Conservation (phyloP, 2,797 vertebrate species). For the Uromys caudimaculatus region DNA sequence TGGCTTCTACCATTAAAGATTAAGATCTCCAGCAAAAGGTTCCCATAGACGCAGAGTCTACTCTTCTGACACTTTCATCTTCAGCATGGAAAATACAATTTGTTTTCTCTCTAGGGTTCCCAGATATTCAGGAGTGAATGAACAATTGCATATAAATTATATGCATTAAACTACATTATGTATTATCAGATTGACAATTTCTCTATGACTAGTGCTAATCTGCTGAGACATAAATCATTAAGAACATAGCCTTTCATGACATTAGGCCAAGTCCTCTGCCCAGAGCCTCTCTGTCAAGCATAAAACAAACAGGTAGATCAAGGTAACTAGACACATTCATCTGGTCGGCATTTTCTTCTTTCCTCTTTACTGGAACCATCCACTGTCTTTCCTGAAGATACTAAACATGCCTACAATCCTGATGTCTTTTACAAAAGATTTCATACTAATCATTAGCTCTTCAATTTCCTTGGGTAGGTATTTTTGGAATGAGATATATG, state of each 20-base stretch:
- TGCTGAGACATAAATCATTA: not conserved
- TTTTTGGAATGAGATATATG: not conserved
- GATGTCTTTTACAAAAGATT: not conserved
- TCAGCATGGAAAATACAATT: not conserved
- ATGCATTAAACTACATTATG: conserved; percentile 26
- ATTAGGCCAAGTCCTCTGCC: not conserved
- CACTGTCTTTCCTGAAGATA: not conserved
- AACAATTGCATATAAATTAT: conserved; percentile 15
- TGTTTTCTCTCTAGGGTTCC: not conserved
- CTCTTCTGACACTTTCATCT: conserved; percentile 35
- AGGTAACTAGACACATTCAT: not conserved
- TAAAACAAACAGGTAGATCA: not conserved
- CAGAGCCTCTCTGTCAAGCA: not conserved
- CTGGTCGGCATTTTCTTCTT: not conserved
- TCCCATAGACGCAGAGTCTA: not conserved
- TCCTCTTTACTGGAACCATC: not conserved
- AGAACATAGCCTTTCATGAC: not conserved
- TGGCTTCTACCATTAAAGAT: conserved; percentile 4
- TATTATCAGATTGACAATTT: not conserved
- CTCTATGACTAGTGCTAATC: not conserved
- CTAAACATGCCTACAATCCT: not conserved
- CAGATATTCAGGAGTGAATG: not conserved
- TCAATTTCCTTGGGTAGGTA: not conserved
- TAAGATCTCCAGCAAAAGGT: not conserved
- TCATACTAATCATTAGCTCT: not conserved